These are phyloP conservation scores for Chrysolina haemoptera DNA, from an alignment of 2,888 invertebrate species.

Conservation along the genomic window DNA sequence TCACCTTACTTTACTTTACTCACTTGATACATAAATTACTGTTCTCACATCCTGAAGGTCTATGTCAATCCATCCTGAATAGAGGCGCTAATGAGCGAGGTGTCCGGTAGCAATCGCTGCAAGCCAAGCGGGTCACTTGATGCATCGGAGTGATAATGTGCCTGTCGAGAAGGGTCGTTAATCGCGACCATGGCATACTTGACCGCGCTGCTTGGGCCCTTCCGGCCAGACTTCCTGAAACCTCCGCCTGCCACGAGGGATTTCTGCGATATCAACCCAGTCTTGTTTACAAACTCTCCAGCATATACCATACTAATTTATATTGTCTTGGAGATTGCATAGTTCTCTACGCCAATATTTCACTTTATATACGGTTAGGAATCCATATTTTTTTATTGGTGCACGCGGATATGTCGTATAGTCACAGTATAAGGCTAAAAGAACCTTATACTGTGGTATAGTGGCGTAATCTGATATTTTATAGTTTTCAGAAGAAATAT, in stretches of 20 bases:
- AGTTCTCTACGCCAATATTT: not conserved
- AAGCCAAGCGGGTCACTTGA: constrained; percentile 22
- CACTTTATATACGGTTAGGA: too few species aligned
- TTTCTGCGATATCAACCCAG: constrained; percentile 29
- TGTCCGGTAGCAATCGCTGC: not conserved
- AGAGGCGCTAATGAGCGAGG: not conserved
- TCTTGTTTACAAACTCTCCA: constrained; percentile 34
- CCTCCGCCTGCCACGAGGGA: constrained; percentile 8
- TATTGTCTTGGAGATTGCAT: constrained; percentile 25
- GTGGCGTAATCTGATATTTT: too few species aligned
- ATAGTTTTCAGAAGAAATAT: too few species aligned
- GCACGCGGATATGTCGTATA: too few species aligned
- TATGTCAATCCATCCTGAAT: too few species aligned
- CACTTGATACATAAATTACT: too few species aligned
- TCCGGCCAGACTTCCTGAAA: constrained; percentile 32
- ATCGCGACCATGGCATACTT: constrained; percentile 36
- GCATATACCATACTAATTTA: constrained; percentile 33
- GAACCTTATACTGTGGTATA: too few species aligned
- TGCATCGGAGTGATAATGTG: constrained; percentile 35
- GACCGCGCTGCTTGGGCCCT: constrained; percentile 31
- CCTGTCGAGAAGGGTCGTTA: constrained; percentile 33
- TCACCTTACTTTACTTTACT: too few species aligned
- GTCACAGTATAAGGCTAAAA: too few species aligned
- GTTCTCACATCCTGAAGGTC: too few species aligned
- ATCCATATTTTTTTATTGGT: too few species aligned